phyloP scores from a whole-genome alignment of 2,113 vertebrate species.

The Myotis lucifugus region DNA sequence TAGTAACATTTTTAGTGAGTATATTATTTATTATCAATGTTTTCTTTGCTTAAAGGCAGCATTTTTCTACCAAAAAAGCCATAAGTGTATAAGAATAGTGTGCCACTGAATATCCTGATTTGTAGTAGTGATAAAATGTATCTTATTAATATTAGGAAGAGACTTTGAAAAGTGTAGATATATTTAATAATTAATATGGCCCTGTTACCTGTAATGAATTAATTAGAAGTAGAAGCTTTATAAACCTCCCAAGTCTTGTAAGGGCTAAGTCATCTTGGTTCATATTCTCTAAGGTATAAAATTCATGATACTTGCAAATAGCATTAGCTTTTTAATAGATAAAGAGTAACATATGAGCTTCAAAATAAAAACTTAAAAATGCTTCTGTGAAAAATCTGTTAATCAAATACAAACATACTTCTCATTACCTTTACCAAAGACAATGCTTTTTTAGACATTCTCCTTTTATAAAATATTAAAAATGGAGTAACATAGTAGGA shows the following conservation, averaged over 20 bases:
- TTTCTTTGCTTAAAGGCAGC: not conserved
- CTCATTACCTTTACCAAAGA: not conserved
- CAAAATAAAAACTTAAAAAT: not conserved
- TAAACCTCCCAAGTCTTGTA: not conserved
- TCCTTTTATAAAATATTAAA: not conserved
- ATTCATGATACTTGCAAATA: not conserved
- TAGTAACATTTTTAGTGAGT: not conserved
- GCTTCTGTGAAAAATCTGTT: not conserved
- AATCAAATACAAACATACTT: not conserved
- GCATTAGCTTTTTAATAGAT: not conserved
- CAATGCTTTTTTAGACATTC: not conserved
- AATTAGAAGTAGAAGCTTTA: not conserved
- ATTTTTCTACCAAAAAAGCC: not conserved
- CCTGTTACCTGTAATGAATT: not conserved
- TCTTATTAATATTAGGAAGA: not conserved
- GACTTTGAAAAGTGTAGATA: not conserved
- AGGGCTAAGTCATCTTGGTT: not conserved
- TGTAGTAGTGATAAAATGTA: not conserved
- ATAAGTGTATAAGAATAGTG: not conserved
- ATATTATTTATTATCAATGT: not conserved
- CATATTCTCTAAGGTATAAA: not conserved
- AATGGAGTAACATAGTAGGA: not conserved
- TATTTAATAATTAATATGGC: constrained; percentile 30
- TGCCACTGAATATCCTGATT: not conserved
- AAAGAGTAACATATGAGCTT: not conserved